Evolutionary conservation across 2,797 vertebrate species (phyloP).

Genomic region (Hippocampus kuda): DNA sequence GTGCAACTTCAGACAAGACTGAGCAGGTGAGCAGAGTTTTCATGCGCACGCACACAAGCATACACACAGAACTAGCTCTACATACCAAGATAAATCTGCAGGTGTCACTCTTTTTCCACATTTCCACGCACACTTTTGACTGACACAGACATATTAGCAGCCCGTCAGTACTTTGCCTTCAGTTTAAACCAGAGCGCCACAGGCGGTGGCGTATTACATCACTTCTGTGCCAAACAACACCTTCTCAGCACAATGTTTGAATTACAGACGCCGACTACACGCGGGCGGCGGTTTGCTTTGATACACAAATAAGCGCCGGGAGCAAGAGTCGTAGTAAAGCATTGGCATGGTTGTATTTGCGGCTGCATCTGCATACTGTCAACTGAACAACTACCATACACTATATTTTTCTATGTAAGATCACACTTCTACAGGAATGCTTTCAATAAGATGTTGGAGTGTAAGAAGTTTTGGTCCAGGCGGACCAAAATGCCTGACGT

Average conservation of each 20-base stretch:
- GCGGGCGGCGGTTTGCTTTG: background rate
- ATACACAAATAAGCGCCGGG: background rate
- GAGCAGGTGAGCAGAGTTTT: constrained; percentile 36
- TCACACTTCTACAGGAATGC: background rate
- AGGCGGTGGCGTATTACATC: constrained; percentile 4
- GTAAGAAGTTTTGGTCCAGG: background rate
- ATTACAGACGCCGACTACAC: background rate
- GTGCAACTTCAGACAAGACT: constrained; percentile 43
- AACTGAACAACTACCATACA: background rate
- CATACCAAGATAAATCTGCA: constrained; percentile 22
- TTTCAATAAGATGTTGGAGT: background rate
- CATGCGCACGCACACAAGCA: constrained; percentile 9
- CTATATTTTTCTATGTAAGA: background rate
- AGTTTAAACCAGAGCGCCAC: constrained; percentile 1
- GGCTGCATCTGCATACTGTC: constrained; percentile 18
- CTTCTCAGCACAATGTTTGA: background rate
- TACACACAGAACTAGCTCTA: constrained; percentile 5
- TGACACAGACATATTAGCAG: background rate
- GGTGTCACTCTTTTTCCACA: constrained; percentile 25
- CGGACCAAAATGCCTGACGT: too few relatives aligned
- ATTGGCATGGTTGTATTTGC: constrained; percentile 32
- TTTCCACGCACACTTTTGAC: background rate
- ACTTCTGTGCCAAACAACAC: constrained; percentile 11
- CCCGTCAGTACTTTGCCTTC: constrained; percentile 20
- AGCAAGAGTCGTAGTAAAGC: constrained; percentile 25